phyloP scores from a whole-genome alignment of 2,888 invertebrate genomes.

The Hybos culiciformis region DNA sequence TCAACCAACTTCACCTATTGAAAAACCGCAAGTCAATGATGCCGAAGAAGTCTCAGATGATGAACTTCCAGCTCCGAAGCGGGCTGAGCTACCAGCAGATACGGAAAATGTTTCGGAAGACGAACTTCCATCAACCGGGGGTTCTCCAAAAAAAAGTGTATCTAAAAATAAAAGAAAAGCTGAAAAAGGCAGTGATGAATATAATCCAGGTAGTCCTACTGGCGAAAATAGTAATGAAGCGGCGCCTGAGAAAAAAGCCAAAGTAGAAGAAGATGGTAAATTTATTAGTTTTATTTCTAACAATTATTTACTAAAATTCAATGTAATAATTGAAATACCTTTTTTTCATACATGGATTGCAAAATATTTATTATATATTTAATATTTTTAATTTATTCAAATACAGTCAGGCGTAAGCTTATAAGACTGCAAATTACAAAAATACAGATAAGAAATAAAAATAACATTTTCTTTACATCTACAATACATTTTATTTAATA shows the following conservation, averaged over 20 bases:
- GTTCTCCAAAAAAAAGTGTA: slow-evolving; percentile 46
- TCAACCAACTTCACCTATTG: slow-evolving; percentile 50
- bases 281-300: too few relatives aligned
- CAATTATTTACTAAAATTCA: too few relatives aligned
- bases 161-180: slow-evolving; percentile 31
- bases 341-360: too few relatives aligned
- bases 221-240: slow-evolving; percentile 53
- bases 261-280: slow-evolving; percentile 23
- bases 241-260: slow-evolving; percentile 40
- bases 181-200: slow-evolving; percentile 40
- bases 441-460: too few relatives aligned
- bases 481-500: too few relatives aligned
- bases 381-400: too few relatives aligned
- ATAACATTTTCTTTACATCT: too few relatives aligned
- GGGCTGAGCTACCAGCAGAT: slow-evolving; percentile 56
- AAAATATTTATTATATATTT: too few relatives aligned
- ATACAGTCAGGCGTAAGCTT: too few relatives aligned
- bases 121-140: slow-evolving; percentile 49
- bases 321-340: too few relatives aligned
- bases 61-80: slow-evolving; percentile 56
- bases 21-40: slow-evolving; percentile 65
- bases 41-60: slow-evolving; percentile 72
- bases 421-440: too few relatives aligned
- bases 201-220: slow-evolving; percentile 70
- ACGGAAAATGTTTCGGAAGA: slow-evolving; percentile 73